Conservation (phyloP, 2,113 vertebrate species). For the Paradisaea rubra region DNA sequence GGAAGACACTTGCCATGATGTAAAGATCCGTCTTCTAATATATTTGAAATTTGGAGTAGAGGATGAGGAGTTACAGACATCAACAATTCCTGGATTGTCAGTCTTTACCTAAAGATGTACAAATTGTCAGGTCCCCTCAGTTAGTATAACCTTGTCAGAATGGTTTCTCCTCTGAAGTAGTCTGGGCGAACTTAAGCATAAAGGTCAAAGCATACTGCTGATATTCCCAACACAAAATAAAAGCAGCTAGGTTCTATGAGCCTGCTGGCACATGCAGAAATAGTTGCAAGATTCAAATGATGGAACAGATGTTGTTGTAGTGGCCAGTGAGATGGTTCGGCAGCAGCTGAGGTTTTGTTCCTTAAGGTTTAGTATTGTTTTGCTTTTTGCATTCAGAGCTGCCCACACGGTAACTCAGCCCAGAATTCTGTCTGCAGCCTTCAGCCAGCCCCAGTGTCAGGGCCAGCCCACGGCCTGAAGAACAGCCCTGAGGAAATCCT, state of each 20-base stretch:
- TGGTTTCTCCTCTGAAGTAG: neutral
- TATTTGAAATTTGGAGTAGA: neutral
- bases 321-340: neutral
- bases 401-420: neutral
- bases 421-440: neutral
- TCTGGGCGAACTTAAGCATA: neutral
- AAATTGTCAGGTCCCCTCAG: fast-evolving
- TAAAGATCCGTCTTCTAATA: neutral
- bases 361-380: neutral
- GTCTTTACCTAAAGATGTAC: neutral
- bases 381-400: neutral
- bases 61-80: neutral
- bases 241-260: neutral
- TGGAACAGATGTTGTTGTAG: neutral
- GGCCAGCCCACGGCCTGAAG: no score
- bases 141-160: neutral
- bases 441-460: neutral
- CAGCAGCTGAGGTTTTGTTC: neutral
- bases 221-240: neutral
- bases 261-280: neutral
- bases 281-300: neutral
- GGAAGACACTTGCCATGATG: neutral
- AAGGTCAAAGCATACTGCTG: neutral
- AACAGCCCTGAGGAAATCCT: no score
- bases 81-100: neutral